phyloP scores from a whole-genome alignment of 2,797 vertebrate genomes.

The Austrolebias charrua region DNA sequence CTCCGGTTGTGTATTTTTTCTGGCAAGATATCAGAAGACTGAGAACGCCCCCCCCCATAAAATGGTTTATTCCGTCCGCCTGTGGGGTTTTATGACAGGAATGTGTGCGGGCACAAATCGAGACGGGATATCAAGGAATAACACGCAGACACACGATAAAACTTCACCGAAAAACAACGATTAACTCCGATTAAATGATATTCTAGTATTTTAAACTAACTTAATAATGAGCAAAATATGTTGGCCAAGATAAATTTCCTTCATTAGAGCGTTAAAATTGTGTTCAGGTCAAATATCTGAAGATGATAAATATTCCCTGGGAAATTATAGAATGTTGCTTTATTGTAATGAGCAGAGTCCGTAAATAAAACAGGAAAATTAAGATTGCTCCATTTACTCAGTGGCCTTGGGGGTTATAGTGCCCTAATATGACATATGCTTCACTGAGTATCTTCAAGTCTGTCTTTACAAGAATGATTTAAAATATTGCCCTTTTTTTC shows the following conservation, averaged over 20 bases:
- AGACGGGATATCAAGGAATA: slow-evolving; percentile 53
- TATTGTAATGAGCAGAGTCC: slow-evolving; percentile 18
- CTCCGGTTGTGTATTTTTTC: fast-evolving
- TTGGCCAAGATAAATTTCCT: too few species aligned
- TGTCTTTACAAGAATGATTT: neutral
- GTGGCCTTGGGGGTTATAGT: slow-evolving; percentile 25
- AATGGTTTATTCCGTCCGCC: slow-evolving; percentile 67
- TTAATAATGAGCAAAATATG: neutral
- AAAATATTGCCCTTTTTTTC: neutral
- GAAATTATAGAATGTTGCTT: slow-evolving; percentile 1
- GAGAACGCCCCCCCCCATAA: neutral
- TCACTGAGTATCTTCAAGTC: slow-evolving; percentile 15
- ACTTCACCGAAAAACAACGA: slow-evolving; percentile 9
- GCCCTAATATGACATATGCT: slow-evolving; percentile 21
- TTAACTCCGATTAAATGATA: slow-evolving; percentile 14
- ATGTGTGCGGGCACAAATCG: slow-evolving; percentile 64
- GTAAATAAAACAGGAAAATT: slow-evolving; percentile 49
- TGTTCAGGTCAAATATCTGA: slow-evolving; percentile 6
- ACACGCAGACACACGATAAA: slow-evolving; percentile 41
- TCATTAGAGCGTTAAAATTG: too few species aligned
- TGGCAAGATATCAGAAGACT: neutral
- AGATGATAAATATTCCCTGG: slow-evolving; percentile 4
- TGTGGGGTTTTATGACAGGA: slow-evolving; percentile 70
- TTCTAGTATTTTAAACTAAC: neutral
- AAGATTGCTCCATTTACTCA: slow-evolving; percentile 61